Evolutionary conservation across 92 coral and sea anemone genomes (phyloP).

Genomic region (Plumapathes pennacea): DNA sequence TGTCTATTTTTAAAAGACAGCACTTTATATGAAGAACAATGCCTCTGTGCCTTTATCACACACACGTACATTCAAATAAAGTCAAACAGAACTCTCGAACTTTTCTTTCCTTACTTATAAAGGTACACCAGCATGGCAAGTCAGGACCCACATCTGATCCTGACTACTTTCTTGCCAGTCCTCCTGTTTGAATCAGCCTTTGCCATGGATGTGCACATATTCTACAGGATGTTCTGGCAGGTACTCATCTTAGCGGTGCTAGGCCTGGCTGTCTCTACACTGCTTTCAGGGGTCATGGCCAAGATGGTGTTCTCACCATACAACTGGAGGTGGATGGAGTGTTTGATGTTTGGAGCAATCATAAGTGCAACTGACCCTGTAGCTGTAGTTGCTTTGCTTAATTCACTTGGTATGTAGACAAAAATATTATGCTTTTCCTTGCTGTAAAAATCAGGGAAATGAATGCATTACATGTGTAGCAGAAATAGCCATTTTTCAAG

Average conservation of each 20-base stretch:
- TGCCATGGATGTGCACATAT: conserved; percentile 99
- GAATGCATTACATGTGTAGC: no score
- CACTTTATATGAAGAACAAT: no score
- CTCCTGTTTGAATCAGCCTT: conserved; percentile 97
- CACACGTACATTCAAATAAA: no score
- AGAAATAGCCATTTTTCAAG: not conserved
- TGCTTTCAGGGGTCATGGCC: conserved; percentile 90
- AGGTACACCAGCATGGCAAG: conserved; percentile 93
- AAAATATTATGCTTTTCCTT: no score
- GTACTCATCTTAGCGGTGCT: conserved; percentile 85
- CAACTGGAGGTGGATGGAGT: conserved; percentile 94
- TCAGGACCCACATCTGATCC: conserved; percentile 86
- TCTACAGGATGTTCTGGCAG: conserved; percentile 95
- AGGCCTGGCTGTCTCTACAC: conserved; percentile 82
- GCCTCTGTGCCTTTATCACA: no score
- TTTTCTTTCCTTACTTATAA: not conserved
- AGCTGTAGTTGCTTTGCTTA: conserved; percentile 92
- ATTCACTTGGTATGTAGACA: conserved; percentile 80
- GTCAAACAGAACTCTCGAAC: no score
- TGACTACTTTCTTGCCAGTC: conserved; percentile 97
- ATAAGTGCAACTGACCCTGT: conserved; percentile 99
- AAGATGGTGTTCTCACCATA: conserved; percentile 85
- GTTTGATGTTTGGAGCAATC: conserved; percentile 90
- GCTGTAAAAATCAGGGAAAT: no score
- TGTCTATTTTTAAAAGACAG: no score